phyloP scores from a whole-genome alignment of 2,888 invertebrate species.

The Tetragonisca angustula region DNA sequence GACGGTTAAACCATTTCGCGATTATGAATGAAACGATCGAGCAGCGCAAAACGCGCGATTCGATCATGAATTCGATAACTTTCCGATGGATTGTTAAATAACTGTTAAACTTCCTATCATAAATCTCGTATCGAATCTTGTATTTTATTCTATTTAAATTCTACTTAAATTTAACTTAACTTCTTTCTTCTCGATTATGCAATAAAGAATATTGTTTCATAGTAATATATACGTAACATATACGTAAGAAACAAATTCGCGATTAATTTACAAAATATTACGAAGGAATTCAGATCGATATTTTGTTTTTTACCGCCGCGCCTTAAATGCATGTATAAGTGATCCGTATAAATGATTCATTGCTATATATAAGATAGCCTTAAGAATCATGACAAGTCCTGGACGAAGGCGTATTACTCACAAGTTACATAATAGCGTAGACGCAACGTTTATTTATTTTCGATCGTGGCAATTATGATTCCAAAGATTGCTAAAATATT shows the following conservation, averaged over 20 bases:
- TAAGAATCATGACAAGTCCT: neutral
- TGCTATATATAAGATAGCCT: neutral
- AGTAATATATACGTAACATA: neutral
- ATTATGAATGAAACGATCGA: neutral
- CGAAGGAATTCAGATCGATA: neutral
- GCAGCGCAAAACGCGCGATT: too few relatives aligned
- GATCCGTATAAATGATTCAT: neutral
- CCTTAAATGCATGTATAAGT: neutral
- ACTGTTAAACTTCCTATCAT: neutral
- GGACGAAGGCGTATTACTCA: neutral
- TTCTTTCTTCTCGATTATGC: neutral
- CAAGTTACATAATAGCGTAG: slow-evolving; percentile 1
- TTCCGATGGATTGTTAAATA: neutral
- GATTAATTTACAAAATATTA: neutral
- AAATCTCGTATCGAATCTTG: neutral
- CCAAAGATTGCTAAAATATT: neutral
- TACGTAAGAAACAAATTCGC: neutral
- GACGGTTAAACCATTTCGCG: too few relatives aligned
- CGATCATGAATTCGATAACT: neutral
- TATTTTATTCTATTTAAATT: neutral
- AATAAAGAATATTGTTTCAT: neutral
- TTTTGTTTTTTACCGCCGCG: neutral
- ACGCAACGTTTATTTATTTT: neutral
- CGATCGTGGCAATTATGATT: neutral
- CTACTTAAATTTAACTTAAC: too few relatives aligned